Evolutionary conservation across 2,113 vertebrate genomes (phyloP).

Genomic region (Xyliphius kryptos): DNA sequence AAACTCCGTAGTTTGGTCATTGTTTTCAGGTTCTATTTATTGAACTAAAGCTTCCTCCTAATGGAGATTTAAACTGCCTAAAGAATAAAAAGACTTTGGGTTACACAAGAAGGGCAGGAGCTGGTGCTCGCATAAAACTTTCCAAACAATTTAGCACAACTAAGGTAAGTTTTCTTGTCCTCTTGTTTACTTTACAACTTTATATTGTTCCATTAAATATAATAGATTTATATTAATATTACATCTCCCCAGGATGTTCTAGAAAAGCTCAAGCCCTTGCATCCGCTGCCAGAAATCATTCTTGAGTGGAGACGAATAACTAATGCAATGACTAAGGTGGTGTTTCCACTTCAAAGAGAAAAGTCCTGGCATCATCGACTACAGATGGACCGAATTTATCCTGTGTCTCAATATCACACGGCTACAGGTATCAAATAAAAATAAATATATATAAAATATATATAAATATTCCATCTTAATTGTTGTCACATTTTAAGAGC

Average conservation of each 20-base stretch:
- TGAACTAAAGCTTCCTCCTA: conserved; percentile 86
- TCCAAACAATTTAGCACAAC: conserved; percentile 87
- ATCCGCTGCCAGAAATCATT: conserved; percentile 84
- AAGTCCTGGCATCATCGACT: conserved; percentile 69
- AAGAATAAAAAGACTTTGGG: conserved; percentile 86
- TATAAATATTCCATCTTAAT: too few relatives aligned
- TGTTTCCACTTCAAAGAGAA: conserved; percentile 87
- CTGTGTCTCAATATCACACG: conserved; percentile 84
- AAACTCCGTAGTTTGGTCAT: neutral
- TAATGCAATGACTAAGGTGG: conserved; percentile 89
- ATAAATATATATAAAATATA: neutral
- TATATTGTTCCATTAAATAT: neutral
- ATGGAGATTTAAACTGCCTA: conserved; percentile 68
- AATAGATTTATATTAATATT: neutral
- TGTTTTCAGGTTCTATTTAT: conserved; percentile 79
- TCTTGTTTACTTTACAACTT: neutral
- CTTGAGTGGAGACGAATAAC: conserved; percentile 94
- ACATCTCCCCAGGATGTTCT: conserved; percentile 75
- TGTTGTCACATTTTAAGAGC: too few relatives aligned
- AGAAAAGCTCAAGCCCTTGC: conserved; percentile 81
- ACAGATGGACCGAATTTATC: conserved; percentile 89
- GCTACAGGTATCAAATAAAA: conserved; percentile 76
- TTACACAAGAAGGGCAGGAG: conserved; percentile 72
- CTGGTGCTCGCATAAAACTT: conserved; percentile 56
- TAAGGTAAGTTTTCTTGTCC: conserved; percentile 66